phyloP scores from a whole-genome alignment of 2,888 invertebrate genomes.

The Amblyjoppa proteus region DNA sequence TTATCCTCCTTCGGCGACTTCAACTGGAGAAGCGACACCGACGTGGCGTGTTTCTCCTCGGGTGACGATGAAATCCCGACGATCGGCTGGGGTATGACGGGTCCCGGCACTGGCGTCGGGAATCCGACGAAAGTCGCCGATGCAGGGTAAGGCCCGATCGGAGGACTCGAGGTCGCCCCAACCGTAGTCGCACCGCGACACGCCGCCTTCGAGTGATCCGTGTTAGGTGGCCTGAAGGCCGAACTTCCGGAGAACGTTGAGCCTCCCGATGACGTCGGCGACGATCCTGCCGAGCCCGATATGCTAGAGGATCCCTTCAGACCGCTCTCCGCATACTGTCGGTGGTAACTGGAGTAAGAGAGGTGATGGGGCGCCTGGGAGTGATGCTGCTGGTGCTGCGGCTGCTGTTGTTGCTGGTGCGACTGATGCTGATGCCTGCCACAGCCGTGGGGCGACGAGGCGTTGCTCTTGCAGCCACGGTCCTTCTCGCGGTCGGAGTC shows the following conservation, averaged over 20 bases:
- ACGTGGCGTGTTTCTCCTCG: conserved; percentile 85
- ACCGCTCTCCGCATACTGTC: conserved; percentile 87
- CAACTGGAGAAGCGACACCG: conserved; percentile 85
- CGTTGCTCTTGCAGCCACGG: conserved; percentile 77
- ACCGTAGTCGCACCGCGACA: conserved; percentile 78
- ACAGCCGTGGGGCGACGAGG: conserved; percentile 74
- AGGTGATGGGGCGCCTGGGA: conserved; percentile 79
- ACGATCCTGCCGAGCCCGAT: conserved; percentile 85
- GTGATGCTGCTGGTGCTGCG: conserved; percentile 72
- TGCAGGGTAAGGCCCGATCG: conserved; percentile 88
- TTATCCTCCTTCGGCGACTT: conserved; percentile 85
- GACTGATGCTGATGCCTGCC: conserved; percentile 74
- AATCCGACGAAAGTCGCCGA: conserved; percentile 92
- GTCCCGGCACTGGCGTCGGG: conserved; percentile 85
- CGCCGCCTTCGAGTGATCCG: conserved; percentile 88
- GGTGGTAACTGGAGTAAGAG: conserved; percentile 84
- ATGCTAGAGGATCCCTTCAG: conserved; percentile 85
- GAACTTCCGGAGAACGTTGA: conserved; percentile 91
- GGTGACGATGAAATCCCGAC: conserved; percentile 76
- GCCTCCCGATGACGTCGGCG: conserved; percentile 74
- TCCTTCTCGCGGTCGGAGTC: conserved; percentile 87
- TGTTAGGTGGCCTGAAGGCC: conserved; percentile 91
- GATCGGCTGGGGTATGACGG: conserved; percentile 80
- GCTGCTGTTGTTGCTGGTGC: conserved; percentile 63
- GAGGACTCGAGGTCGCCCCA: conserved; percentile 82